These are phyloP conservation scores for Odocoileus hemionus DNA, from an alignment of 2,113 vertebrate genomes.

Conservation along the genomic window DNA sequence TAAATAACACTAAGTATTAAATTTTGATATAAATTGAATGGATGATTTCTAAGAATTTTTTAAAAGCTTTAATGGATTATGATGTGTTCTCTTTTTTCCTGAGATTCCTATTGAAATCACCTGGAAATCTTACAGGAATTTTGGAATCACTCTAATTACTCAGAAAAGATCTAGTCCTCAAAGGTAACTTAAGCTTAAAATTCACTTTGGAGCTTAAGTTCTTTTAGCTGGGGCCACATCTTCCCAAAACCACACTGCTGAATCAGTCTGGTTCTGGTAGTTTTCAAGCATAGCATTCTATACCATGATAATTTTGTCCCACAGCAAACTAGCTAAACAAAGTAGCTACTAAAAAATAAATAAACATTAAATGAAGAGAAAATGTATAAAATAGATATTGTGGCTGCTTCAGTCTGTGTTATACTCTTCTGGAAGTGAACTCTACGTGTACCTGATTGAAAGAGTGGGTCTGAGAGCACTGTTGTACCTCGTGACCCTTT, in stretches of 20 bases:
- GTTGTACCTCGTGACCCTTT: background rate
- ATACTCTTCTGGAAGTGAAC: background rate
- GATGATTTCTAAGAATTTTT: background rate
- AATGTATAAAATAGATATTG: background rate
- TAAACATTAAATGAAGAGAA: background rate
- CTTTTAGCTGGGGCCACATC: background rate
- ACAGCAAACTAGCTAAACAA: background rate
- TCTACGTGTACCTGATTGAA: background rate
- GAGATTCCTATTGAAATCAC: background rate
- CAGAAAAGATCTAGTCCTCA: background rate
- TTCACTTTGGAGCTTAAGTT: background rate
- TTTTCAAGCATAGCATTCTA: background rate
- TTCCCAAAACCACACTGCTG: background rate
- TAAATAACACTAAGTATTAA: background rate
- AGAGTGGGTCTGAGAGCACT: background rate
- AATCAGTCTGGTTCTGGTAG: background rate
- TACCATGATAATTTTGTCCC: background rate
- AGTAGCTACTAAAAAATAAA: background rate
- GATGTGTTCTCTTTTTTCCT: background rate
- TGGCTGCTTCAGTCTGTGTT: background rate
- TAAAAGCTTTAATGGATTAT: background rate
- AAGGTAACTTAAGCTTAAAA: background rate
- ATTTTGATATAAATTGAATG: background rate
- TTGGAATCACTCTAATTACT: background rate
- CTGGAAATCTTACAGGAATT: background rate